Evolutionary conservation across 1,140 invertebrate genomes (phyloP).

Genomic region (Caenorhabditis briggsae): DNA sequence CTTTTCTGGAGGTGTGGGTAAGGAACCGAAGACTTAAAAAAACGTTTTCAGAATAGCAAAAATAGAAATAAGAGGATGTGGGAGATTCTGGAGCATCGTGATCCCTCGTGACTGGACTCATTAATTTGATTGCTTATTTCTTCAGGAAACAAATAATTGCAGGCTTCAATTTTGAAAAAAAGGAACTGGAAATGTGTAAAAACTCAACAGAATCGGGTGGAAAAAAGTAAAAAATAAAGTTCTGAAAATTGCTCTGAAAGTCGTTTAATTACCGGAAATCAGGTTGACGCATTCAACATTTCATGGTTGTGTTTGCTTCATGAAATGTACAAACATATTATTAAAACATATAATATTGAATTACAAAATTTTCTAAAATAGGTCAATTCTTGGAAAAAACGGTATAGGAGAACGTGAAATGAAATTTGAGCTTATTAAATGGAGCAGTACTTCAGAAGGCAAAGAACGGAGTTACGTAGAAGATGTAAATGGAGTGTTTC

Average conservation of each 20-base stretch:
- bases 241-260: background rate
- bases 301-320: background rate
- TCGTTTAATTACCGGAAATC: slow-evolving; percentile 8
- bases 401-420: background rate
- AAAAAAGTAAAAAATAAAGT: background rate
- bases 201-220: background rate
- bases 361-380: too few relatives aligned
- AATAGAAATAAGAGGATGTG: slow-evolving; percentile 19
- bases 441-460: background rate
- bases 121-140: slow-evolving; percentile 16
- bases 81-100: background rate
- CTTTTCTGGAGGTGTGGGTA: background rate
- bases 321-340: background rate
- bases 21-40: background rate
- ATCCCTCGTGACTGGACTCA: slow-evolving; percentile 20
- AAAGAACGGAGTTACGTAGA: background rate
- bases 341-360: too few relatives aligned
- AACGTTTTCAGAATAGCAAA: background rate
- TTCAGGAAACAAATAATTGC: slow-evolving; percentile 3
- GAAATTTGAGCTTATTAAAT: slow-evolving; percentile 14
- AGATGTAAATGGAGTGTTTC: background rate
- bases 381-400: too few relatives aligned
- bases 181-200: background rate
- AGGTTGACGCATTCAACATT: background rate
- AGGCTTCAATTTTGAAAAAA: background rate